Conservation (phyloP, 2,797 vertebrate genomes). For the Phrynocephalus forsythii region DNA sequence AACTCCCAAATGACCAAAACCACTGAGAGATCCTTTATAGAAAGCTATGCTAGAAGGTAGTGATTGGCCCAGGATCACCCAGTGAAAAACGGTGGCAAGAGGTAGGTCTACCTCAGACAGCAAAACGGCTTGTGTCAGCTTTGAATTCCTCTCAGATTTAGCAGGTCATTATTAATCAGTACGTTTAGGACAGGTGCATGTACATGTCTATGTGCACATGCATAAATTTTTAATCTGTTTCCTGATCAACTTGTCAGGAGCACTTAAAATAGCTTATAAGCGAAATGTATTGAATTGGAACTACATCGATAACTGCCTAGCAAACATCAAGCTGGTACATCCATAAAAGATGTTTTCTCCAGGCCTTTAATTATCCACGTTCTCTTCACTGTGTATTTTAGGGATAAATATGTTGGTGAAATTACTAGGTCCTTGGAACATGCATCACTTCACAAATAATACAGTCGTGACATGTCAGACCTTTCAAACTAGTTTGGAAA, state of each 20-base stretch:
- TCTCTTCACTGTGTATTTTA: rapidly evolving
- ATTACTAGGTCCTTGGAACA: slow-evolving; percentile 6
- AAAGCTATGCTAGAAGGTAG: not conserved
- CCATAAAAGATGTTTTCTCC: not conserved
- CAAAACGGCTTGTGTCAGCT: not conserved
- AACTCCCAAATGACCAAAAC: too few relatives aligned
- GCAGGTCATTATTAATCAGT: slow-evolving; percentile 9
- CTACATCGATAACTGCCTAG: not conserved
- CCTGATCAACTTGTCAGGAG: not conserved
- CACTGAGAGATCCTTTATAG: too few relatives aligned
- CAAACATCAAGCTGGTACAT: slow-evolving; percentile 17
- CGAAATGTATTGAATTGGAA: not conserved
- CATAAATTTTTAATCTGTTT: too few relatives aligned
- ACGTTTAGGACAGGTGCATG: too few relatives aligned
- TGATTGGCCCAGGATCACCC: not conserved
- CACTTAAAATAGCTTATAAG: not conserved
- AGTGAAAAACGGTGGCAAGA: not conserved
- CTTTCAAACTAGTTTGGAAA: not conserved
- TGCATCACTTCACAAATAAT: not conserved
- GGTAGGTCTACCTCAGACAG: not conserved
- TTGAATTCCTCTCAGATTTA: not conserved
- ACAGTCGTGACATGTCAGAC: not conserved
- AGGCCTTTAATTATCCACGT: not conserved
- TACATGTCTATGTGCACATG: too few relatives aligned
- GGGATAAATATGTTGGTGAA: not conserved